phyloP scores from a whole-genome alignment of 2,113 vertebrate genomes.

The Cinclus mexicanus region DNA sequence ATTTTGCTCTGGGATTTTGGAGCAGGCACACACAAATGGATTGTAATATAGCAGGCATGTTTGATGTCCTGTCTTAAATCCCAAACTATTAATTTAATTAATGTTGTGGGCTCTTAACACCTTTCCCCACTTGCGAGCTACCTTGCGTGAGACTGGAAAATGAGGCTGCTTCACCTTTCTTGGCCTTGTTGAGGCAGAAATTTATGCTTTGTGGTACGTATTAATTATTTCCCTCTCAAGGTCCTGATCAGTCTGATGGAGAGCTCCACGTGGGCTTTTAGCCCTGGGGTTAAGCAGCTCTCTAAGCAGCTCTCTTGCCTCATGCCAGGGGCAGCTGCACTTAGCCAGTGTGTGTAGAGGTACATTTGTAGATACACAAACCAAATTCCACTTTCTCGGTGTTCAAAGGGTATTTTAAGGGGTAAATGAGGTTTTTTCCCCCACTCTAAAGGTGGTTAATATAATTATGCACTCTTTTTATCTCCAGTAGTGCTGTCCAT shows the following conservation, averaged over 20 bases:
- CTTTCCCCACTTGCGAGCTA: neutral
- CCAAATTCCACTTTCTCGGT: neutral
- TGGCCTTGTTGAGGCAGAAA: neutral
- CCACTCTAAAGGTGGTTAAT: neutral
- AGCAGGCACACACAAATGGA: neutral
- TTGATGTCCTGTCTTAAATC: conserved; percentile 36
- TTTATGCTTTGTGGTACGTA: neutral
- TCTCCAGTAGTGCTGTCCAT: neutral
- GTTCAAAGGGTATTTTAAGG: neutral
- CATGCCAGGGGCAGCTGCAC: neutral
- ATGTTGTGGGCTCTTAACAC: conserved; percentile 9
- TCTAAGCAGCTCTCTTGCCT: neutral
- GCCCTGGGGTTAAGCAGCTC: neutral
- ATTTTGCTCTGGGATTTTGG: conserved; percentile 19
- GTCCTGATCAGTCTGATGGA: neutral
- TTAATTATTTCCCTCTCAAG: neutral
- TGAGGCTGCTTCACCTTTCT: neutral
- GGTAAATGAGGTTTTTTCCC: accelerated
- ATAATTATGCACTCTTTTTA: neutral
- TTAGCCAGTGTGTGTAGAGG: neutral
- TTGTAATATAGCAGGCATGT: neutral
- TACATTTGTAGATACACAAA: neutral
- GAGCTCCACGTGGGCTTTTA: neutral
- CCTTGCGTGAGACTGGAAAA: neutral
- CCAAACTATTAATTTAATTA: conserved; percentile 52